Evolutionary conservation across 2,888 invertebrate genomes (phyloP).

Genomic region (Diaphora mendica): DNA sequence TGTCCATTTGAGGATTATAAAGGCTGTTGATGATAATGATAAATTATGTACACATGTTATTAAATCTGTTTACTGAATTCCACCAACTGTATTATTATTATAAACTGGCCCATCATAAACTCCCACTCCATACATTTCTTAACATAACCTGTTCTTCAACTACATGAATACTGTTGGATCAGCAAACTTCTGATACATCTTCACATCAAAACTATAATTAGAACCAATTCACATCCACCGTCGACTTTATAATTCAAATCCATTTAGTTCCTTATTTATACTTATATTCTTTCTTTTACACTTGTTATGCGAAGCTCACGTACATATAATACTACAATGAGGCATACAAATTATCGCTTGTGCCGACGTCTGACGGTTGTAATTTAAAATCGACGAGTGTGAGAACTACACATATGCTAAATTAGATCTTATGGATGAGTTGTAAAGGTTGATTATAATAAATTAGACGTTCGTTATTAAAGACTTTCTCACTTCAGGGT

Average conservation of each 20-base stretch:
- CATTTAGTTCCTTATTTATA: constrained; percentile 79
- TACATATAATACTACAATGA: constrained; percentile 84
- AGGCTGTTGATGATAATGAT: too few relatives aligned
- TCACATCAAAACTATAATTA: constrained; percentile 65
- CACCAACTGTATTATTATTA: constrained; percentile 29
- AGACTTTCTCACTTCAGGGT: constrained; percentile 64
- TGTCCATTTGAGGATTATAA: too few relatives aligned
- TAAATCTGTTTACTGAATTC: constrained; percentile 38
- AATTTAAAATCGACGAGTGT: constrained; percentile 67
- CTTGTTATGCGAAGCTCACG: constrained; percentile 81
- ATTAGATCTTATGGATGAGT: constrained; percentile 42
- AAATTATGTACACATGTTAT: constrained; percentile 29
- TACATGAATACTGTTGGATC: constrained; percentile 44
- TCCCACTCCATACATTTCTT: constrained; percentile 33
- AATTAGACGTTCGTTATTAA: constrained; percentile 38
- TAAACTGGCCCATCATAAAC: constrained; percentile 40
- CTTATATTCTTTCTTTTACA: constrained; percentile 72
- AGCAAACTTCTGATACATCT: constrained; percentile 45
- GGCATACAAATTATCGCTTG: constrained; percentile 85
- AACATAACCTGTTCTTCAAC: constrained; percentile 38
- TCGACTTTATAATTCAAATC: constrained; percentile 68
- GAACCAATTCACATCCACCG: constrained; percentile 62
- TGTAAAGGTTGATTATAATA: constrained; percentile 51
- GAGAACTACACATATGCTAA: constrained; percentile 33
- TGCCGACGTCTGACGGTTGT: constrained; percentile 71